These are phyloP conservation scores for Miichthys miiuy DNA, from an alignment of 2,797 vertebrate genomes.

Conservation along the genomic window DNA sequence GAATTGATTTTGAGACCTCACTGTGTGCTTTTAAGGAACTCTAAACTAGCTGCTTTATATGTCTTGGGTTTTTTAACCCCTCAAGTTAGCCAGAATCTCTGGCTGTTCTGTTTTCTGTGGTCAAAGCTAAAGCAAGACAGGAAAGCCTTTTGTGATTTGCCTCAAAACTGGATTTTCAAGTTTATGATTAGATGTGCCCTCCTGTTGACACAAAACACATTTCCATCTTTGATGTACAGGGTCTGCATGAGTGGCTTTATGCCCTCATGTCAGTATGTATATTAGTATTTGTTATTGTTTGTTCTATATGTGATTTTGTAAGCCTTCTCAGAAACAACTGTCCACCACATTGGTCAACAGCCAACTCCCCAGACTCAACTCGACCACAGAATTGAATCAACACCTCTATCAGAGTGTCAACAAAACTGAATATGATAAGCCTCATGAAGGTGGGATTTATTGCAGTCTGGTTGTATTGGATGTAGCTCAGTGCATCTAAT, in stretches of 20 bases:
- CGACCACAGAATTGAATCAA: constrained; percentile 50
- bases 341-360: constrained; percentile 35
- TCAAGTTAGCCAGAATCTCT: background rate
- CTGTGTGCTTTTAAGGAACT: background rate
- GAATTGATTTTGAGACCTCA: constrained; percentile 16
- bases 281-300: constrained; percentile 20
- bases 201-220: constrained; percentile 16
- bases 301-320: constrained; percentile 29
- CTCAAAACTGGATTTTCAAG: background rate
- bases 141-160: background rate
- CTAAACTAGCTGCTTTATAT: background rate
- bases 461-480: constrained; percentile 22
- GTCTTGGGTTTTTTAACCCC: background rate
- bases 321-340: constrained; percentile 27
- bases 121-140: background rate
- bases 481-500: constrained; percentile 63
- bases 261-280: constrained; percentile 18
- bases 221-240: background rate
- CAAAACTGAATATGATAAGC: constrained; percentile 47
- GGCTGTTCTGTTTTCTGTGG: background rate
- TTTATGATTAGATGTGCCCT: background rate
- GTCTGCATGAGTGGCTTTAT: constrained; percentile 10
- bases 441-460: constrained; percentile 53
- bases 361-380: background rate
- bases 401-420: constrained; percentile 45